Evolutionary conservation across 2,797 vertebrate genomes (phyloP).

Genomic region (Clarias fuscus): DNA sequence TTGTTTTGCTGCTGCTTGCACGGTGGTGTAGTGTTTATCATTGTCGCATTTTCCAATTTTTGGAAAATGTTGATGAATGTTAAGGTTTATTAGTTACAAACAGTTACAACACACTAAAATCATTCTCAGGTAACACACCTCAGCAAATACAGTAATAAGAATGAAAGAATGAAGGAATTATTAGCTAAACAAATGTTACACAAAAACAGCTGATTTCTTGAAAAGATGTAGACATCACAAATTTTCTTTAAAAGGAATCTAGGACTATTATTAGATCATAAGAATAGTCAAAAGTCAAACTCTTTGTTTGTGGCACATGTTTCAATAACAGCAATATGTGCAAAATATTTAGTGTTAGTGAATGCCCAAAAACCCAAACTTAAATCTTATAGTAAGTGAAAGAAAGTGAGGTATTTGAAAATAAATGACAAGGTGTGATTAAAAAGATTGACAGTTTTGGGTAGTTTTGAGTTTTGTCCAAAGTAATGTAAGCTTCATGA

Average conservation of each 20-base stretch:
- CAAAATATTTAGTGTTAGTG: too few relatives aligned
- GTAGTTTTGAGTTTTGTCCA: too few relatives aligned
- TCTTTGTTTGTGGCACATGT: neutral
- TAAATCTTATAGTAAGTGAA: too few relatives aligned
- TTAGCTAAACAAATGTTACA: neutral
- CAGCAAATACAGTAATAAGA: neutral
- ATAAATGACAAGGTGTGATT: too few relatives aligned
- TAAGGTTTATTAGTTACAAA: neutral
- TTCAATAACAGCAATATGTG: neutral
- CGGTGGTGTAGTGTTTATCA: too few relatives aligned
- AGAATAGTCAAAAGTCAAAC: neutral
- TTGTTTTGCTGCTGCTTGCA: neutral
- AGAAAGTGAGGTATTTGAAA: too few relatives aligned
- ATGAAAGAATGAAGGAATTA: neutral
- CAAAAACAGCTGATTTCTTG: neutral
- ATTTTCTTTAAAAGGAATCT: neutral
- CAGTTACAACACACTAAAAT: neutral
- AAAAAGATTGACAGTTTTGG: too few relatives aligned
- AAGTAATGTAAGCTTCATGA: too few relatives aligned
- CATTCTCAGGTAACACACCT: neutral
- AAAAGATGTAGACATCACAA: neutral
- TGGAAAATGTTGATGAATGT: neutral
- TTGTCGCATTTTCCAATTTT: neutral
- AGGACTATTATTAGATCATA: neutral
- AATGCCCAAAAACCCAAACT: too few relatives aligned